Conservation (phyloP, 1,140 invertebrate genomes). For the Zaprionus davidi region DNA sequence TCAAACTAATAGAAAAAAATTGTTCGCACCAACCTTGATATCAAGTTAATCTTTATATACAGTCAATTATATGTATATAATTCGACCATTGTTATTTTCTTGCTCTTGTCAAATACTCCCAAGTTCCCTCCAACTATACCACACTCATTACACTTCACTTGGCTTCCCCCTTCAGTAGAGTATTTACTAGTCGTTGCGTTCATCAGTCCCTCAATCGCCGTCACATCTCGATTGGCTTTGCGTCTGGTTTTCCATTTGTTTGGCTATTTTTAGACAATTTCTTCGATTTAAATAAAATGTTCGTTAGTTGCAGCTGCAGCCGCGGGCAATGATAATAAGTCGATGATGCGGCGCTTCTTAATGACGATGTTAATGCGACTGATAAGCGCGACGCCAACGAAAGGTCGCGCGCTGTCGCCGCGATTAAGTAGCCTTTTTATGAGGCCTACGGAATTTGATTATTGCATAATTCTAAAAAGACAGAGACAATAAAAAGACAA, state of each 20-base stretch:
- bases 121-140: too few species aligned
- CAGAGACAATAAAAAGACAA: constrained; percentile 6
- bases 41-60: too few species aligned
- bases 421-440: constrained; percentile 77
- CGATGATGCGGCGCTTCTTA: constrained; percentile 25
- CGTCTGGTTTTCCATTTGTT: constrained; percentile 39
- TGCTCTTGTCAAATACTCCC: too few species aligned
- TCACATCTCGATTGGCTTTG: constrained; percentile 37
- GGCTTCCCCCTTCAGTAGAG: background rate
- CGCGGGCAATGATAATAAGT: constrained; percentile 34
- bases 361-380: constrained; percentile 45
- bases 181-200: background rate
- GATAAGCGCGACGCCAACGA: constrained; percentile 53
- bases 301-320: constrained; percentile 39
- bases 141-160: background rate
- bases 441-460: constrained; percentile 61
- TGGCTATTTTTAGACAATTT: constrained; percentile 74
- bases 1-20: too few species aligned
- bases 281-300: constrained; percentile 76
- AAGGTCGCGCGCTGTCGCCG: constrained; percentile 55
- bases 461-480: constrained; percentile 71
- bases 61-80: too few species aligned
- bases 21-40: too few species aligned
- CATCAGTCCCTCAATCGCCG: background rate
- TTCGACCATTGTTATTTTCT: too few species aligned